Evolutionary conservation across 2,888 invertebrate species (phyloP).

Genomic region (Odontocolon sp.): DNA sequence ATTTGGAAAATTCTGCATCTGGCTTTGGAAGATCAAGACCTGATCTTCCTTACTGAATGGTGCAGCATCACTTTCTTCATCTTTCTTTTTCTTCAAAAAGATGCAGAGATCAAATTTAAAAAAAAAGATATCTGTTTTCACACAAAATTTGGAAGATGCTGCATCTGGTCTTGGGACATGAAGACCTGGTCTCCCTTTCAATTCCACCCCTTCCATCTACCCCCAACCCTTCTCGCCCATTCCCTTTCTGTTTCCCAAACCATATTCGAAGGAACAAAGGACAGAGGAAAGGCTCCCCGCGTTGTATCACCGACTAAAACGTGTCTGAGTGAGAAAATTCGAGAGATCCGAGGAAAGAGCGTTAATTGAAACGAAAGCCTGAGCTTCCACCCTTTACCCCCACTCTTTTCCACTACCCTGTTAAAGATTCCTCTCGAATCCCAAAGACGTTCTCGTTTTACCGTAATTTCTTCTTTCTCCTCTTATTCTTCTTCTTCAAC

Average conservation of each 20-base stretch:
- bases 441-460: slow-evolving; percentile 24
- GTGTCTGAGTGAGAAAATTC: slow-evolving; percentile 61
- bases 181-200: no score
- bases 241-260: slow-evolving; percentile 28
- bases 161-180: neutral
- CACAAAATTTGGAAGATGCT: neutral
- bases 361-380: slow-evolving; percentile 75
- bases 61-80: no score
- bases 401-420: slow-evolving; percentile 26
- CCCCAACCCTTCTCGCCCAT: slow-evolving; percentile 30
- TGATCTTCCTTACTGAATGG: no score
- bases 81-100: no score
- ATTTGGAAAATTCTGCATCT: slow-evolving; percentile 3
- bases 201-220: slow-evolving; percentile 22
- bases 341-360: slow-evolving; percentile 66
- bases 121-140: no score
- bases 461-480: slow-evolving; percentile 27
- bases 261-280: slow-evolving; percentile 46
- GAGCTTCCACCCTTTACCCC: slow-evolving; percentile 26
- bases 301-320: slow-evolving; percentile 43
- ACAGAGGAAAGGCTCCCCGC: slow-evolving; percentile 4
- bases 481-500: no score
- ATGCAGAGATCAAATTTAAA: no score
- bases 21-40: no score
- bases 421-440: slow-evolving; percentile 45